Conservation (phyloP, 2,888 invertebrate species). For the Ichneumoninae sp. region DNA sequence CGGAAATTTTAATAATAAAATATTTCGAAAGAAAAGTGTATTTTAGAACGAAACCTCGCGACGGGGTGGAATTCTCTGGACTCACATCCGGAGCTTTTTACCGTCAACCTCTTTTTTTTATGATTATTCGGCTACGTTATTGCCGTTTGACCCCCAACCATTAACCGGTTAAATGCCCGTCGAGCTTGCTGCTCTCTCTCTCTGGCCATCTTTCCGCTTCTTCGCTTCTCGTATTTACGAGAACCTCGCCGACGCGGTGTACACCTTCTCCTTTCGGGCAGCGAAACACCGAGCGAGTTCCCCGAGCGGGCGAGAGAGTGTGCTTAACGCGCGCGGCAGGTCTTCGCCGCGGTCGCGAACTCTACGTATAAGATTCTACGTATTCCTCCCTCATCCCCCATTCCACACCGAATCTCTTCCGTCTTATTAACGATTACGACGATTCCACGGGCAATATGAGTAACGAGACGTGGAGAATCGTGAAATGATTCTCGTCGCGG, state of each 20-base stretch:
- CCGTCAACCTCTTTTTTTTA: conserved; percentile 77
- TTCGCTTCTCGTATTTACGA: conserved; percentile 67
- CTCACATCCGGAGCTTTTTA: conserved; percentile 70
- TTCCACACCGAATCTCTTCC: conserved; percentile 59
- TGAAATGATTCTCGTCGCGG: conserved; percentile 28
- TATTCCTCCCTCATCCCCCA: conserved; percentile 47
- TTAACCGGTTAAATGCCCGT: conserved; percentile 79
- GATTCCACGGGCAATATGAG: conserved; percentile 62
- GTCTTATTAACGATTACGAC: conserved; percentile 66
- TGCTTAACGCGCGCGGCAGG: conserved; percentile 49
- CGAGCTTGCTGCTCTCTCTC: conserved; percentile 40
- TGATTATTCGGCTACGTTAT: conserved; percentile 80
- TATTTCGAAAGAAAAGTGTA: not conserved
- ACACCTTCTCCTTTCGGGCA: not conserved
- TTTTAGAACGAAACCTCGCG: conserved; percentile 10
- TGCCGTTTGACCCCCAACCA: conserved; percentile 79
- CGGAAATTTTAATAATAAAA: not conserved
- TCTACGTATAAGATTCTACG: conserved; percentile 59
- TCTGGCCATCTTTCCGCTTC: conserved; percentile 67
- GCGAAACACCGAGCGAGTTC: conserved; percentile 23
- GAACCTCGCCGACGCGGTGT: too few relatives aligned
- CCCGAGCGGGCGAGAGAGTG: conserved; percentile 67
- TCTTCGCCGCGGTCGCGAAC: conserved; percentile 64
- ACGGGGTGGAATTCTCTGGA: conserved; percentile 23
- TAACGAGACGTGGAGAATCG: conserved; percentile 49